Conservation (phyloP, 2,113 vertebrate genomes). For the Gnathonemus longibarbis region DNA sequence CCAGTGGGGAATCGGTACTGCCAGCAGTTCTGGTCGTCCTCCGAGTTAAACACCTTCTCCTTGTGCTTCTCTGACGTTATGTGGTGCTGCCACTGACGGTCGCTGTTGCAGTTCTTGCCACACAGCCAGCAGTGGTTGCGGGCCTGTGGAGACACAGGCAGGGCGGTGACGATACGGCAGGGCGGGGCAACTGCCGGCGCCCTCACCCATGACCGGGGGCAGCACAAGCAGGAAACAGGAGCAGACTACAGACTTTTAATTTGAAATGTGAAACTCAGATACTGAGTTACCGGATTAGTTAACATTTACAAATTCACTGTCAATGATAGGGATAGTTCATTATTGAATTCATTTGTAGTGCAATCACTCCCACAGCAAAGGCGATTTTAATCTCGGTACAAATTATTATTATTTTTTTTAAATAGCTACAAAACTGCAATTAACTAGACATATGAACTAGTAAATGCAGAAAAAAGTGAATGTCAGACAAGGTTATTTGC, state of each 20-base stretch:
- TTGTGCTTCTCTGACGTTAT: slow-evolving; percentile 98
- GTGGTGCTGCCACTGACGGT: slow-evolving; percentile 97
- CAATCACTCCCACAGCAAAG: background rate
- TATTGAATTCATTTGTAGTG: background rate
- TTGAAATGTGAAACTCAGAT: background rate
- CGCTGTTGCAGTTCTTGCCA: slow-evolving; percentile 97
- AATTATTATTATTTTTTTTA: background rate
- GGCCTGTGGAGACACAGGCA: slow-evolving; percentile 57
- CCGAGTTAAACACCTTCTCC: slow-evolving; percentile 91
- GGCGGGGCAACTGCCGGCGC: background rate
- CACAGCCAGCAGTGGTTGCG: slow-evolving; percentile 98
- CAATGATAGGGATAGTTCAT: background rate
- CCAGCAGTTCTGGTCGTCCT: slow-evolving; percentile 96
- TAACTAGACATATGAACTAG: background rate
- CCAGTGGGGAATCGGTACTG: slow-evolving; percentile 95
- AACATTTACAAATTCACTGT: background rate
- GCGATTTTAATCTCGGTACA: background rate
- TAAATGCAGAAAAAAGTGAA: background rate
- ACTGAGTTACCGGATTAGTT: background rate
- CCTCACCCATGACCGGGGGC: background rate
- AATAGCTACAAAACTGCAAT: background rate
- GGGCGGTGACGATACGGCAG: background rate
- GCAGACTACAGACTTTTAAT: background rate
- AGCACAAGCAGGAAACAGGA: background rate
- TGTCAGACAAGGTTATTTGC: background rate